phyloP scores from a whole-genome alignment of 2,113 vertebrate genomes.

The Tichodroma muraria region DNA sequence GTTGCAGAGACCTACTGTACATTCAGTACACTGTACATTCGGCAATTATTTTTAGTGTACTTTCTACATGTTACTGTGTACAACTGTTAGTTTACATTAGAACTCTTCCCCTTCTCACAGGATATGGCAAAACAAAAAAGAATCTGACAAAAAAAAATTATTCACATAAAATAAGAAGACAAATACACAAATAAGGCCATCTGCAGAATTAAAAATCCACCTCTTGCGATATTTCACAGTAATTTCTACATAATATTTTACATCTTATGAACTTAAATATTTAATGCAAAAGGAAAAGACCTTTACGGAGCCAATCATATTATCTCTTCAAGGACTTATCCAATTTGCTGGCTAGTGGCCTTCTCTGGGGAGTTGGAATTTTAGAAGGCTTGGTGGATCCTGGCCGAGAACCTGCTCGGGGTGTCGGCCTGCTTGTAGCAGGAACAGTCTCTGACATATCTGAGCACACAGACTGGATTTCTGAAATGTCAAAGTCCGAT shows the following conservation, averaged over 20 bases:
- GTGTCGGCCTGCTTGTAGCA: constrained; percentile 73
- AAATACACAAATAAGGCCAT: constrained; percentile 94
- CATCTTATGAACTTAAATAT: constrained; percentile 93
- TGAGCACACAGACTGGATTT: constrained; percentile 96
- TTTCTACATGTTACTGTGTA: constrained; percentile 76
- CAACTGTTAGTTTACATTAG: constrained; percentile 80
- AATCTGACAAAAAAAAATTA: constrained; percentile 80
- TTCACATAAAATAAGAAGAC: constrained; percentile 94
- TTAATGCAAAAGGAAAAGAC: constrained; percentile 76
- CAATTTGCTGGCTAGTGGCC: constrained; percentile 84
- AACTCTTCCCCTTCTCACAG: constrained; percentile 69
- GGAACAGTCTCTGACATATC: constrained; percentile 86
- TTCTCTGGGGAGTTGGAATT: constrained; percentile 93
- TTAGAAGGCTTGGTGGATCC: constrained; percentile 87
- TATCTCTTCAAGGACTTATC: constrained; percentile 94
- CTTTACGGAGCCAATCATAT: constrained; percentile 65
- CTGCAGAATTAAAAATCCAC: constrained; percentile 85
- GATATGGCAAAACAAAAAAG: constrained; percentile 77
- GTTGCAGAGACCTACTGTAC: constrained; percentile 81
- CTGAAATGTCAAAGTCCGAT: constrained; percentile 98
- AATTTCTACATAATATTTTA: constrained; percentile 96
- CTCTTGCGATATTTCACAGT: constrained; percentile 88
- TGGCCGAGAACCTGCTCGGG: constrained; percentile 82
- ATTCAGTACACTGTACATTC: constrained; percentile 86
- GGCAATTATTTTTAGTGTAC: constrained; percentile 75